Conservation (phyloP, 2,888 invertebrate genomes). For the Protonemura montana region DNA sequence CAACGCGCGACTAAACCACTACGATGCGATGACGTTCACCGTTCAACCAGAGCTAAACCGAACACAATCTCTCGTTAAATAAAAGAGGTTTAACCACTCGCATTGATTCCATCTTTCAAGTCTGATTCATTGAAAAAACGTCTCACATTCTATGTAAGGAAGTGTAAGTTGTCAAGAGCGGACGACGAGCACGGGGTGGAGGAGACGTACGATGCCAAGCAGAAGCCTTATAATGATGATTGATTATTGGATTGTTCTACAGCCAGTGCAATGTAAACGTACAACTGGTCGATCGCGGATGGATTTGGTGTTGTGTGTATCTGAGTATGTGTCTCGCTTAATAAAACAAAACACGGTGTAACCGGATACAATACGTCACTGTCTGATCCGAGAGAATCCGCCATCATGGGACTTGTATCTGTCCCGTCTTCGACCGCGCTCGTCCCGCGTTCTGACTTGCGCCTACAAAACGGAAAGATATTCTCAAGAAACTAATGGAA, state of each 20-base stretch:
- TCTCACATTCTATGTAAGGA: constrained; percentile 24
- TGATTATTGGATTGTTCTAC: constrained; percentile 29
- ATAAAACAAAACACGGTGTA: constrained; percentile 26
- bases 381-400: constrained; percentile 25
- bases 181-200: not conserved
- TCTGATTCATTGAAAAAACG: not conserved
- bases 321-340: not conserved
- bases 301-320: constrained; percentile 35
- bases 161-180: not conserved
- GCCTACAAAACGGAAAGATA: constrained; percentile 32
- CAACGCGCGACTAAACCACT: not conserved
- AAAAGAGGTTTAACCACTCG: not conserved
- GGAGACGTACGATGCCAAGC: not conserved
- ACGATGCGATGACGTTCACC: no score
- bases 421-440: not conserved
- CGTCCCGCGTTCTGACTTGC: not conserved
- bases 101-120: constrained; percentile 7
- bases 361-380: constrained; percentile 33
- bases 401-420: constrained; percentile 21
- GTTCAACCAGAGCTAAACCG: not conserved
- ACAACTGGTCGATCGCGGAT: constrained; percentile 21
- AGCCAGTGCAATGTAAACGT: constrained; percentile 31
- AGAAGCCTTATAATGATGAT: constrained; percentile 21
- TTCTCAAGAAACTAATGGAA: constrained; percentile 31
- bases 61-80: constrained; percentile 14